A percentile compares a stretch with the other conserved stretches of the same genome.
phyloP scores from a whole-genome alignment of 2,797 vertebrate species.

The Sebastes wilsoni region DNA sequence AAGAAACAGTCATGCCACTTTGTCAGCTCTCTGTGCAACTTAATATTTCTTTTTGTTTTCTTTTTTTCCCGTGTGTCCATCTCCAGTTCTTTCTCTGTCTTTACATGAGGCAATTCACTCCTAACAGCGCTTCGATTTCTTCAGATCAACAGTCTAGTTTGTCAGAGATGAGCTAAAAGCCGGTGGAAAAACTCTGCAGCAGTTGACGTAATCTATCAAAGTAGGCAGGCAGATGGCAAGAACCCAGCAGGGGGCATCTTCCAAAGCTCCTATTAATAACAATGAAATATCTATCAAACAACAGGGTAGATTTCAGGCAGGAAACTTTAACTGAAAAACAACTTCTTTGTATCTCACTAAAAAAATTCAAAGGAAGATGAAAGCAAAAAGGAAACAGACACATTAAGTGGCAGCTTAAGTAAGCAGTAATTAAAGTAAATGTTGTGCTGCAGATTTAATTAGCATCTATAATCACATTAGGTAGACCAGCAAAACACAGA shows the following conservation, averaged over 20 bases:
- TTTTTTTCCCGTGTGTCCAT: neutral
- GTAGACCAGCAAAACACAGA: neutral
- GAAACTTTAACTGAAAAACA: neutral
- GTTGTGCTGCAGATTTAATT: neutral
- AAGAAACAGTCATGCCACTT: neutral
- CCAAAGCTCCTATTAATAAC: neutral
- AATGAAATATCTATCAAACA: neutral
- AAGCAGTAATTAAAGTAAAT: neutral
- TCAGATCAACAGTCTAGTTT: neutral
- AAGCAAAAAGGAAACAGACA: neutral
- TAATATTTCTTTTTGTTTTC: neutral
- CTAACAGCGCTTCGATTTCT: neutral
- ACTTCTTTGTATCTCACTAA: neutral
- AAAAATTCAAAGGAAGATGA: neutral
- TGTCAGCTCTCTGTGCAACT: neutral
- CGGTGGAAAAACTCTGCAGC: neutral
- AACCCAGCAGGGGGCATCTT: neutral
- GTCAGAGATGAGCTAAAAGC: neutral
- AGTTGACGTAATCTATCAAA: neutral
- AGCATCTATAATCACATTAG: neutral
- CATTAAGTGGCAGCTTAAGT: neutral
- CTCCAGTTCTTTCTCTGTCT: neutral
- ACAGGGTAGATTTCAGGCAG: neutral
- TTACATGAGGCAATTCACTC: neutral
- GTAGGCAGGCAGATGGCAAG: neutral